Percentiles rank a stretch among this genome's conserved stretches.
Conservation (phyloP, 1,140 invertebrate genomes). For the Bombus superbus region DNA sequence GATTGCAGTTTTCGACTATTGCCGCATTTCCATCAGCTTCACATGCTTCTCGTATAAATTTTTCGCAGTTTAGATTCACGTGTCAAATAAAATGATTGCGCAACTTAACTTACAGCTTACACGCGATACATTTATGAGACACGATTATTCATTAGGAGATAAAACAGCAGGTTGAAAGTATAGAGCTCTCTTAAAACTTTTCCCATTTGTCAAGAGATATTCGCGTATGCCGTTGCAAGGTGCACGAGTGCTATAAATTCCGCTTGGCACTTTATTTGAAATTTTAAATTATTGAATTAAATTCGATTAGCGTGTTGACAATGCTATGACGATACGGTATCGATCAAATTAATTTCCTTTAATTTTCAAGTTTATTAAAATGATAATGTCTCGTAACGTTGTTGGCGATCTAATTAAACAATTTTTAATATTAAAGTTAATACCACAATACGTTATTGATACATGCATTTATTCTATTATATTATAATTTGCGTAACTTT, state of each 20-base stretch:
- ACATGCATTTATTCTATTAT: not conserved
- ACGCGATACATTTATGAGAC: not conserved
- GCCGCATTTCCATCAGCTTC: not conserved
- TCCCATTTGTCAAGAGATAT: not conserved
- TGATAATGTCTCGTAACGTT: not conserved
- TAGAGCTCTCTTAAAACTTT: not conserved
- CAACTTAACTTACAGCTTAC: not conserved
- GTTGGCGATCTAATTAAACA: not conserved
- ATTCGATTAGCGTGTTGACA: not conserved
- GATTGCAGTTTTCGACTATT: conserved; percentile 16
- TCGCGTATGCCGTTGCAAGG: not conserved
- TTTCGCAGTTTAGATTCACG: not conserved
- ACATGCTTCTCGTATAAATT: not conserved
- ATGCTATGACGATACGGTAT: not conserved
- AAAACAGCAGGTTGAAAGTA: not conserved
- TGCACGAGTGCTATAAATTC: not conserved
- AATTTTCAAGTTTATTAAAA: not conserved
- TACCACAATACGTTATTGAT: not conserved
- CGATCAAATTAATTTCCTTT: not conserved
- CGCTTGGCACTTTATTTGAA: not conserved
- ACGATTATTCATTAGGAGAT: not conserved
- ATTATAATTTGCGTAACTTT: not conserved
- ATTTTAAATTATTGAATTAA: not conserved
- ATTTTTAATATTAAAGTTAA: not conserved
- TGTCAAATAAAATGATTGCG: not conserved